These are phyloP conservation scores for Enteromius treurensis DNA, from an alignment of 2,797 vertebrate genomes.

Conservation along the genomic window DNA sequence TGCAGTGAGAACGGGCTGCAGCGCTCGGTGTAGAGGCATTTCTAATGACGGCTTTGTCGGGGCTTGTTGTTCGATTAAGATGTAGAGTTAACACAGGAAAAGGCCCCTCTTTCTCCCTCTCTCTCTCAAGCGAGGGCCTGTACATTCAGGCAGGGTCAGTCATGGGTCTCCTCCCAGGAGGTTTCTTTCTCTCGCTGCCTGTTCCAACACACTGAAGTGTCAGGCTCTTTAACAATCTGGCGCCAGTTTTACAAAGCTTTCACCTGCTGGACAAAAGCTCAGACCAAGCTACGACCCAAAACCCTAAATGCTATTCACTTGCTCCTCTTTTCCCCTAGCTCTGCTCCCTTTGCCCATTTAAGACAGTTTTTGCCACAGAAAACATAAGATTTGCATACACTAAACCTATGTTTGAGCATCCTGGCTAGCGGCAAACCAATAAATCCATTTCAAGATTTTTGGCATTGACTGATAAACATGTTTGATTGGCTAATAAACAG, in stretches of 20 bases:
- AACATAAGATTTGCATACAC: slow-evolving; percentile 37
- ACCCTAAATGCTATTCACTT: slow-evolving; percentile 73
- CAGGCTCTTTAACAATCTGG: slow-evolving; percentile 84
- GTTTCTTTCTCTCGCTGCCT: slow-evolving; percentile 80
- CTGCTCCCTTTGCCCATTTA: slow-evolving; percentile 42
- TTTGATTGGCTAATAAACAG: not conserved
- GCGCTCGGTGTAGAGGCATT: slow-evolving; percentile 73
- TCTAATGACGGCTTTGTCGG: slow-evolving; percentile 84
- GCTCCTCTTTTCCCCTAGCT: slow-evolving; percentile 38
- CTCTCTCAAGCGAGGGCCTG: slow-evolving; percentile 69
- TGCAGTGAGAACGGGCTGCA: slow-evolving; percentile 61
- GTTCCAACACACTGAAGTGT: slow-evolving; percentile 80
- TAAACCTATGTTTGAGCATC: not conserved
- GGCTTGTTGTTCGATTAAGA: slow-evolving; percentile 84
- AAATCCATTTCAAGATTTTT: not conserved
- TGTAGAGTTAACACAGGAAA: slow-evolving; percentile 83
- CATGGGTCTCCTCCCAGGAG: slow-evolving; percentile 82
- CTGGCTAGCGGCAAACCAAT: not conserved
- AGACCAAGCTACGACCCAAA: slow-evolving; percentile 84
- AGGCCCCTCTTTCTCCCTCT: slow-evolving; percentile 62
- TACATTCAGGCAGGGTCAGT: slow-evolving; percentile 82
- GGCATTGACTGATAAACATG: not conserved
- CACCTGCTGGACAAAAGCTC: slow-evolving; percentile 83
- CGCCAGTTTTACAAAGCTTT: slow-evolving; percentile 85
- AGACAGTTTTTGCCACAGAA: slow-evolving; percentile 39